Evolutionary conservation across 1,140 invertebrate species (phyloP), one percentile per base, ranked within the genome.

Genomic region (Propsilocerus akamusi): DNA sequence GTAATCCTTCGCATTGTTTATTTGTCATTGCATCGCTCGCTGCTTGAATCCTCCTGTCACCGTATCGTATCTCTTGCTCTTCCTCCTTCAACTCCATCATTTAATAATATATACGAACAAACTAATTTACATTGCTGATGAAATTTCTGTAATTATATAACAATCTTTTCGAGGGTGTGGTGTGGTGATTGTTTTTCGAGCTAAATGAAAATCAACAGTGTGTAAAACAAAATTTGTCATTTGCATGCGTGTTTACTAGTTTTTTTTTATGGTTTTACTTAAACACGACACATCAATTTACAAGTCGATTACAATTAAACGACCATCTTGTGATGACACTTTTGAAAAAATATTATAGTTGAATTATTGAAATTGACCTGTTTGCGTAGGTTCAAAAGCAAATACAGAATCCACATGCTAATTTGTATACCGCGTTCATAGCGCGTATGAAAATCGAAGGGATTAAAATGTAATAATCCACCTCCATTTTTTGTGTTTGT

Each of bases 391-490:
- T 11, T 30, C 10, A n/a, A 11, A n/a, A 30, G 28, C 10, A 8
- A 30, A 30, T 30, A 30, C n/a, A 30, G 2, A 30, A 30, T 11
- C n/a, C n/a, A 30, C 28, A 8, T 30, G 10, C 28, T 30, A n/a
- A 30, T 30, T 11, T 11, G 10, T 30, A 8, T n/a, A 11, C n/a
- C n/a, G 5, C 26, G 14, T 30, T 30, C 14, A n/a, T n/a, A n/a
- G 2, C 28, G 28, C 14, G 28, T n/a, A 30, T 30, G 34, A 41
- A 41, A 8, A 8, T 14, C 4, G 22, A 41, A 20, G 17, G 22
- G 34, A 41, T 41, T 41, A 41, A 41, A 41, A 41, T 41, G 14
- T 41, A 41, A 41, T 41, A 41, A 41, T 41, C 34, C 34, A 41
- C 34, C 34, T 41, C 22, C 8, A 20, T 14, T 41, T 5, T 37